Evolutionary conservation across 2,113 vertebrate genomes (phyloP), one percentile per base, ranked within the genome.

Genomic region (Camelus dromedarius): DNA sequence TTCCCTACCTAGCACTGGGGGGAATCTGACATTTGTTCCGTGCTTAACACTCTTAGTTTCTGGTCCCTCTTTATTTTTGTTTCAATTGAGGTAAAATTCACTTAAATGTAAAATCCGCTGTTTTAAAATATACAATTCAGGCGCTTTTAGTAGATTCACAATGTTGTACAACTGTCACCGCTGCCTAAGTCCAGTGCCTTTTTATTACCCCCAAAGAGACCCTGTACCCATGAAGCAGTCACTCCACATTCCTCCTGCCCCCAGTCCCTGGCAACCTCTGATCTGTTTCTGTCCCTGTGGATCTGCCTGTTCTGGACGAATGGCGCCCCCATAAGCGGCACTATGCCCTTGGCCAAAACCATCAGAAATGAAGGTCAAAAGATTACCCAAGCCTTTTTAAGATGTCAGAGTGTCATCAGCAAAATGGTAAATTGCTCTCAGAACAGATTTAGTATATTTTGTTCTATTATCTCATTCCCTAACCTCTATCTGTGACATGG

Each of bases 41-140:
- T 2, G 16, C 30, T 52, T 19, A 85, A 2, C 1, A 0, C 32
- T 72, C 67, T 35, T 48, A 9, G n/a, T 90, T 66, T n/a, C 12
- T 20, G 26, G 1, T 54, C 10, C 10, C 28, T 87, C 19, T 54
- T 69, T 52, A 20, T 48, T 28, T 24, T 24, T 14, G 35, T 20
- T 30, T 32, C n/a, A 60, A 54, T 54, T 42, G 62, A 91, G 16
- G 10, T 64, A 38, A 86, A 91, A 89, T 35, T 79, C 10, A 64
- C 8, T 13, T 69, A 88, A 88, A 82, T 13, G 89, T 76, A 56
- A 87, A 92, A 79, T 42, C 56, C 9, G 76, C 42, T 30, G 64
- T 73, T 70, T 66, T 64, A n/a, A 91, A 30, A 58, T 38, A 0
- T 62, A 72, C 35, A 60, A 30, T 46, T 50, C n/a, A 24, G 28